Conservation (phyloP, 1,140 invertebrate genomes). For the Apis dorsata region DNA sequence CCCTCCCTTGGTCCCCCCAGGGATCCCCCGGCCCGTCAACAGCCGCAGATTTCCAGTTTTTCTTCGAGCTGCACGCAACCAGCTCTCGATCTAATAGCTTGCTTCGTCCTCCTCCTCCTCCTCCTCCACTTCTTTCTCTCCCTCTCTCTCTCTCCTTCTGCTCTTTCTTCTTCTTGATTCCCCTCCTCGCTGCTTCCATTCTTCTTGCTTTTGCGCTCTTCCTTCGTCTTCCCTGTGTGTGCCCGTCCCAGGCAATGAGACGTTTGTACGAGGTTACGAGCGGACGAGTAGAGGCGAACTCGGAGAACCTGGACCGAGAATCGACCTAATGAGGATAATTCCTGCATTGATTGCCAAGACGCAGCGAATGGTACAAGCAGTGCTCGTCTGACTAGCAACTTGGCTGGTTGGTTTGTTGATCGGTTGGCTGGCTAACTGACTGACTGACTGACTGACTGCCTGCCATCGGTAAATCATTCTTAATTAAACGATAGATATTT, state of each 20-base stretch:
- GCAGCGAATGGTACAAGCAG: constrained; percentile 65
- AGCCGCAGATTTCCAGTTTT: constrained; percentile 76
- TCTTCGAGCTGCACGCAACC: constrained; percentile 69
- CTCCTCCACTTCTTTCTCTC: constrained; percentile 4
- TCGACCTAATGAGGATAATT: constrained; percentile 79
- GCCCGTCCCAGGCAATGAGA: constrained; percentile 33
- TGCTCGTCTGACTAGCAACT: constrained; percentile 54
- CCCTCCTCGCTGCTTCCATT: neutral
- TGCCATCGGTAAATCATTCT: constrained; percentile 75
- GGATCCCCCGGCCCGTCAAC: constrained; percentile 67
- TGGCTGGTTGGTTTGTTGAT: constrained; percentile 25
- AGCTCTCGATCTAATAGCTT: constrained; percentile 75
- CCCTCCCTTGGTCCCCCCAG: constrained; percentile 47
- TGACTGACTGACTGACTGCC: constrained; percentile 24
- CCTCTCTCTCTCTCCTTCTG: neutral
- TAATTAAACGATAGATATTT: constrained; percentile 79
- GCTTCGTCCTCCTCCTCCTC: constrained; percentile 48
- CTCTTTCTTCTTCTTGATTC: constrained; percentile 1
- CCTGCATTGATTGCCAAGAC: constrained; percentile 76
- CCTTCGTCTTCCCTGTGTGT: constrained; percentile 5
- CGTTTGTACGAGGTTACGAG: constrained; percentile 35
- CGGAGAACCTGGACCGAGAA: constrained; percentile 60
- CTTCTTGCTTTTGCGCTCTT: constrained; percentile 37
- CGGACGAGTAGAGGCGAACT: constrained; percentile 43
- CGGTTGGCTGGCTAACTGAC: constrained; percentile 22